Evolutionary conservation across 2,797 vertebrate species (phyloP), one percentile per base, ranked within the genome.

Genomic region (Trachurus trachurus): DNA sequence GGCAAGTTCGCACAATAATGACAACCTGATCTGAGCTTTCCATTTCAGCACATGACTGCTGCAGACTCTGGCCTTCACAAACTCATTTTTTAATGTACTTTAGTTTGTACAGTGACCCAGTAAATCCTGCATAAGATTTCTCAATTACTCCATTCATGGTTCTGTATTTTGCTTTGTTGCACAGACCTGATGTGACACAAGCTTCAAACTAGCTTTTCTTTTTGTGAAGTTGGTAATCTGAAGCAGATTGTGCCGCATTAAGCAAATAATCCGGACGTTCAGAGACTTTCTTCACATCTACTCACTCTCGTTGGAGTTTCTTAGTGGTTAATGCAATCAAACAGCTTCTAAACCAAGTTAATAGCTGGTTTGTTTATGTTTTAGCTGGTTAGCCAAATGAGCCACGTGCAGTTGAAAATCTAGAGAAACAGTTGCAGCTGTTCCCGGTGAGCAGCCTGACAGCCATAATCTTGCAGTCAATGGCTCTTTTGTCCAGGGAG

Each of bases 21-120:
- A 66, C 39, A 19, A 54, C 26, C 65, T 49, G 50, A 53, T 45
- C 57, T 31, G 44, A 63, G 47, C 31, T 62, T n/a, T 26, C 12
- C 13, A 17, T 47, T 22, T 69, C 50, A 39, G 52, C 70, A 60
- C 60, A 73, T 59, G 64, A 76, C 19, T 11, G 0, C 31, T 57
- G n/a, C 16, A 10, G 29, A 70, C 9, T 21, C 2, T 5, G 16
- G 29, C 21, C 44, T 37, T 42, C 7, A n/a, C 17, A 50, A 15
- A 49, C 19, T 9, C 6, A n/a, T 19, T 49, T 19, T 49, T 15
- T n/a, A 37, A 29, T 6, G 3, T 9, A 37, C n/a, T 37, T 11
- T 0, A n/a, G 15, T 54, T 10, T 29, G 4, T 1, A 11, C 22
- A 16, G 29, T 12, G 19, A 34, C 15, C 19, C 11, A 19, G 31